Percentiles rank a stretch among this genome's conserved stretches.
Conservation (phyloP, 2,113 vertebrate species). For the Psittacula cyanocephala region DNA sequence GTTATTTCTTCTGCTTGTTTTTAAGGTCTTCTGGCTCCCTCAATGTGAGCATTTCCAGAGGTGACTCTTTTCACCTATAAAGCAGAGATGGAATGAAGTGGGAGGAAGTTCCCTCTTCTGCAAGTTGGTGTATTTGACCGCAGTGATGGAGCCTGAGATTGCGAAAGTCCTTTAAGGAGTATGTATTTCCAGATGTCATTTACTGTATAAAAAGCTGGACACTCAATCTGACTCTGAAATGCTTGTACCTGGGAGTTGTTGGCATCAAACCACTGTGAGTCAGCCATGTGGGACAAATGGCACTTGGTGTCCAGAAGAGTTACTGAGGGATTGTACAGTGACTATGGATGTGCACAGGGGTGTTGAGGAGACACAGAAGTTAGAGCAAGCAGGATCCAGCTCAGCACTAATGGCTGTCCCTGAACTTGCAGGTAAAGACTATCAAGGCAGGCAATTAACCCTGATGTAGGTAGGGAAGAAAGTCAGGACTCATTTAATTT, state of each 20-base stretch:
- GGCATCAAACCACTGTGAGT: neutral
- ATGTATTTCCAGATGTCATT: neutral
- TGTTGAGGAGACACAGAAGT: neutral
- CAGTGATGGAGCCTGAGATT: neutral
- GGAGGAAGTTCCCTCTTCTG: neutral
- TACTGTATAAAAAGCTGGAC: neutral
- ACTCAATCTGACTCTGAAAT: rapidly evolving
- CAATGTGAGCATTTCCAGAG: rapidly evolving
- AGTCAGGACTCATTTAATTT: neutral
- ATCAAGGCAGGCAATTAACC: neutral
- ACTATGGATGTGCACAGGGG: neutral
- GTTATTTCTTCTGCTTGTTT: neutral
- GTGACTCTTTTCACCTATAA: rapidly evolving
- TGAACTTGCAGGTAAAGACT: neutral
- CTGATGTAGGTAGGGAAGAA: neutral
- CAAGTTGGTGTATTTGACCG: neutral
- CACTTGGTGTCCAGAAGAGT: neutral
- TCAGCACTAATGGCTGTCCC: neutral
- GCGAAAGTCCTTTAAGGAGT: neutral
- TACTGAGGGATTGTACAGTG: rapidly evolving
- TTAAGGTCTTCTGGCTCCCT: neutral
- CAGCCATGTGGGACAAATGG: neutral
- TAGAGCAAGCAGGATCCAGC: neutral
- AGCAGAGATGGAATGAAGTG: neutral
- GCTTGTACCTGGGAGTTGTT: neutral